Evolutionary conservation across 30 jellyfish, hydroid and myxozoan genomes (phyloP), one percentile per base, ranked within the genome.

Genomic region (Haliclystus octoradiatus): DNA sequence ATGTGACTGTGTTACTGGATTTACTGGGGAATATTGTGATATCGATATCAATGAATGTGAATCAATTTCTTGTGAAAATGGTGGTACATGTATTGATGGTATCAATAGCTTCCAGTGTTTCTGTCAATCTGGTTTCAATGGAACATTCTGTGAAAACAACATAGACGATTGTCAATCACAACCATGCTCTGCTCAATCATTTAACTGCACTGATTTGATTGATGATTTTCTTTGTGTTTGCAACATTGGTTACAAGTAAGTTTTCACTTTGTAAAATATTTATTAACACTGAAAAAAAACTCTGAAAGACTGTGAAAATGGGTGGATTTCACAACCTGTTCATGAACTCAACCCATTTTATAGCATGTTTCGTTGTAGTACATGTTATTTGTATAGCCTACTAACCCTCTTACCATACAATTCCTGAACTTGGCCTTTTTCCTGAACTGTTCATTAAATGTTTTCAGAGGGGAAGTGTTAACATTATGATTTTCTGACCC

Each of bases 171-270:
- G 98, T 63, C 49, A 63, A 25, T 40, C 76, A 9, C 76, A 65
- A 1, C 98, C 98, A 31, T 89, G 98, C 74, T 30, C 40, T 22
- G 85, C 79, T 30, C 63, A 68, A 47, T 94, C 90, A 25, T 26
- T 46, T 23, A 76, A 75, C 14, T 89, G 98, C 65, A 63, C 77
- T 50, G 95, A 89, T 66, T 61, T 60, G 28, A 69, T 89, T 79
- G 74, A 77, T 63, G 98, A 70, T 7, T 89, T 26, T 31, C 49
- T 61, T 62, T 89, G 98, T 63, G 31, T 75, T 69, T 89, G 98
- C 75, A 82, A 89, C 53, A 82, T 71, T 27, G 94, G 95, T 9
- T 89, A 73, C 66, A 66, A 92, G 98, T 89, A 32, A 31, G 88
- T 61, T 0, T 25, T 26, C 25, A 13, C 24, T 63, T 63, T 4